Conservation (phyloP, 1,140 invertebrate genomes). For the Papilio glaucus region DNA sequence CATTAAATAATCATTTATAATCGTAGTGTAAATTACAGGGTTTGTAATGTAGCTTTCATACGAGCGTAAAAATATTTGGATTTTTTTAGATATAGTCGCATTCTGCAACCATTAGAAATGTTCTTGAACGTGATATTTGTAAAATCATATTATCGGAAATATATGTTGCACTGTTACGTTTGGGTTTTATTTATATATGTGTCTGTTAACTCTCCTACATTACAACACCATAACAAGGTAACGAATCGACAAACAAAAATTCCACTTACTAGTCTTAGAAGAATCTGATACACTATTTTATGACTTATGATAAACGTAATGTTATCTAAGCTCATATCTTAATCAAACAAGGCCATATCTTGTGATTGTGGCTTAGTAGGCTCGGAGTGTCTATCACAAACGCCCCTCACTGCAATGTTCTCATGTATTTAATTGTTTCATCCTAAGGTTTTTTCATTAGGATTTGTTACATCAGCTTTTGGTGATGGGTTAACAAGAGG, state of each 20-base stretch:
- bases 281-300: conserved; percentile 44
- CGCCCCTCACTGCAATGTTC: conserved; percentile 27
- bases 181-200: conserved; percentile 77
- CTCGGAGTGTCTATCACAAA: conserved; percentile 36
- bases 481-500: conserved; percentile 75
- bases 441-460: conserved; percentile 47
- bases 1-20: conserved; percentile 24
- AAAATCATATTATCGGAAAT: conserved; percentile 79
- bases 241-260: conserved; percentile 28
- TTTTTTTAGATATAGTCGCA: not conserved
- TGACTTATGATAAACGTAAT: conserved; percentile 52
- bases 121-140: conserved; percentile 76
- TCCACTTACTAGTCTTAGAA: conserved; percentile 25
- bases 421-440: conserved; percentile 33
- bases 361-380: conserved; percentile 58
- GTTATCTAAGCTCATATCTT: conserved; percentile 69
- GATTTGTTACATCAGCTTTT: conserved; percentile 62
- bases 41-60: conserved; percentile 30
- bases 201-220: conserved; percentile 53
- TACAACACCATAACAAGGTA: conserved; percentile 40
- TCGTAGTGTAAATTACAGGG: conserved; percentile 28
- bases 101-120: conserved; percentile 32
- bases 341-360: conserved; percentile 68
- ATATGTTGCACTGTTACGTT: conserved; percentile 80
- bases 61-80: conserved; percentile 1